Base-by-base conservation (phyloP, 2,797 vertebrate genomes). In the Odontamblyopus lacepedii region DNA sequence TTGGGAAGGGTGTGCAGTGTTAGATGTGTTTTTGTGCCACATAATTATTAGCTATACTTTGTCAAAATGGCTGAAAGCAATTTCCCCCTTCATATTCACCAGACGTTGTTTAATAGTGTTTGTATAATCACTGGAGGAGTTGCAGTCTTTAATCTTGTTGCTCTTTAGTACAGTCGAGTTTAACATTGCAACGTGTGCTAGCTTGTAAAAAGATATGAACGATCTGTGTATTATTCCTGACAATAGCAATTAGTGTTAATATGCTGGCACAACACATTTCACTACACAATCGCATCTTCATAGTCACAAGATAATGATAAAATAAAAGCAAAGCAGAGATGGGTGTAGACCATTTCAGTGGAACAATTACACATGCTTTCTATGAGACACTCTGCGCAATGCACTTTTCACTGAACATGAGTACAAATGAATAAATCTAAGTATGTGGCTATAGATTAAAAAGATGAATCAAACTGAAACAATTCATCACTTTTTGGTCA, bases 11-110 rank as follows among this genome's bases (percentile, higher is more conserved):
- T 23, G 23, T 23, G 85, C 74, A 73, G 81, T 56, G 78, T 87
- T 84, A 88, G 80, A 89, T 89, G 88, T 90, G 85, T 92, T 93
- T 93, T 85, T 81, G 85, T 84, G 83, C 84, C 78, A 78, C 72
- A 85, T 93, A 94, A 94, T 94, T 92, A 94, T 87, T 81, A 80
- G 85, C 85, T 72, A 70, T 80, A 85, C 81, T 83, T 86, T 85
- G 81, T 92, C 9, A 82, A 92, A 94, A 93, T 92, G 86, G 88
- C 91, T 91, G 71, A 84, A 87, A 80, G 93, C 82, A 78, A 83
- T 90, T 88, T 87, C 78, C 62, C 70, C 71, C 77, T 93, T 90
- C 93, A 93, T 95, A 94, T 94, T 94, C 90, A 94, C 92, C 85
- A 92, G 82, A 63, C 79, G 76, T 92, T 91, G 91, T 94, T 93